A percentile compares a stretch with the other conserved stretches of the same genome.
phyloP scores from a whole-genome alignment of 2,888 invertebrate species.

The Euclidia mi region DNA sequence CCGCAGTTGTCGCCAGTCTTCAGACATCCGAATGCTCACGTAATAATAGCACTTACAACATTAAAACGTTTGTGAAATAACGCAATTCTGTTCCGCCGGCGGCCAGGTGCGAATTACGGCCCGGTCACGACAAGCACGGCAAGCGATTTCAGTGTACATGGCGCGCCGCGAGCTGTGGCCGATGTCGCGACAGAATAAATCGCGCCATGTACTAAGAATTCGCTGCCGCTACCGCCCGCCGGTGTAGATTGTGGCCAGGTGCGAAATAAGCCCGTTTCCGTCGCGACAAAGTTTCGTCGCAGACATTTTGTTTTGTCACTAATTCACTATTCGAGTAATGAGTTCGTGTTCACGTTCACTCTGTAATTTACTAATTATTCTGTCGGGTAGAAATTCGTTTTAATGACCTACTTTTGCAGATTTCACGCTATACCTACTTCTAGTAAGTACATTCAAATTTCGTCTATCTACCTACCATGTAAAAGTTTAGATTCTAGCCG shows the following conservation, averaged over 20 bases:
- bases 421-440: no score
- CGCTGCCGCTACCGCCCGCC: no score
- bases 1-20: not conserved
- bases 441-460: no score
- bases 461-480: no score
- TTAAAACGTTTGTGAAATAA: constrained; percentile 44
- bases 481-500: no score
- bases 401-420: not conserved
- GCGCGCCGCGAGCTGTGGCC: no score
- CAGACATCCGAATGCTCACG: constrained; percentile 25
- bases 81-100: constrained; percentile 25
- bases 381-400: constrained; percentile 46
- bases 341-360: constrained; percentile 44
- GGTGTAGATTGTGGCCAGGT: constrained; percentile 58
- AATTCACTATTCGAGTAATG: constrained; percentile 49
- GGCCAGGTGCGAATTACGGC: constrained; percentile 62
- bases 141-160: no score
- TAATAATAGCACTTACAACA: constrained; percentile 42
- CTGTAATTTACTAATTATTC: constrained; percentile 58
- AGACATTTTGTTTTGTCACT: constrained; percentile 42
- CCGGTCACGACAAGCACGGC: no score
- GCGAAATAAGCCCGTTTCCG: constrained; percentile 58
- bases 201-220: no score
- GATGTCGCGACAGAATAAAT: no score
- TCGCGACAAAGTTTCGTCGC: constrained; percentile 49